Evolutionary conservation across 2,113 vertebrate species (phyloP).

Genomic region (Ivindomyrus marchei): DNA sequence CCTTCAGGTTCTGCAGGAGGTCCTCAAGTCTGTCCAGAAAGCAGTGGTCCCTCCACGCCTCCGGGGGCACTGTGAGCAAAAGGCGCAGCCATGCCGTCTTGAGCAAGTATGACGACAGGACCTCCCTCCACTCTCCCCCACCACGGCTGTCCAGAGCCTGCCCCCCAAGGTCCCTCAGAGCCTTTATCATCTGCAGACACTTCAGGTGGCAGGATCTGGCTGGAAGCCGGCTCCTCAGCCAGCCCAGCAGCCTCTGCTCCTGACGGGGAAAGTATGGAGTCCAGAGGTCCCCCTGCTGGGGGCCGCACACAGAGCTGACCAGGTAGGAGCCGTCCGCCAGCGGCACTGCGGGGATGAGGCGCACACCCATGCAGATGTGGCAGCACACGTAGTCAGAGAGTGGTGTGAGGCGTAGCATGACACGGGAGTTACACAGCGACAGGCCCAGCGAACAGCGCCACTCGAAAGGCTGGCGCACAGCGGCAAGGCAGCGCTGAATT

Average conservation of each 20-base stretch:
- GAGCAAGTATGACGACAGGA: conserved; percentile 70
- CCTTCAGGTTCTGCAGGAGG: conserved; percentile 61
- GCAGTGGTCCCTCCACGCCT: conserved; percentile 44
- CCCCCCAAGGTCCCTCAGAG: conserved; percentile 64
- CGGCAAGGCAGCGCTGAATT: conserved; percentile 65
- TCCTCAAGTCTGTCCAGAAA: conserved; percentile 67
- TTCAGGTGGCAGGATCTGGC: conserved; percentile 73
- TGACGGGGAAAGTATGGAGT: conserved; percentile 65
- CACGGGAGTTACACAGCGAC: conserved; percentile 51
- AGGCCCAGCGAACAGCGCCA: conserved; percentile 67
- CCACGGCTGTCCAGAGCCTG: conserved; percentile 58
- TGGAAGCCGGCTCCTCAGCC: conserved; percentile 64
- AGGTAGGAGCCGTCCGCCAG: conserved; percentile 30
- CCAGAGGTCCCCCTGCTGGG: conserved; percentile 57
- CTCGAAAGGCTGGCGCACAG: conserved; percentile 69
- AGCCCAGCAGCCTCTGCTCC: conserved; percentile 71
- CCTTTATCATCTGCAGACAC: conserved; percentile 76
- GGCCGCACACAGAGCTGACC: not conserved
- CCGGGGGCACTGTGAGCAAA: conserved; percentile 52
- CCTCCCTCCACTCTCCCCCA: conserved; percentile 55
- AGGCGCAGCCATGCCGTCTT: conserved; percentile 68
- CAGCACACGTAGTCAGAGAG: conserved; percentile 79
- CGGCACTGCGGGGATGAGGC: conserved; percentile 73
- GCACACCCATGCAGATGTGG: conserved; percentile 76
- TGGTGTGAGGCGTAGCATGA: conserved; percentile 66